phyloP scores from a whole-genome alignment of 1,140 invertebrate species.

The Zaprionus vittiger region DNA sequence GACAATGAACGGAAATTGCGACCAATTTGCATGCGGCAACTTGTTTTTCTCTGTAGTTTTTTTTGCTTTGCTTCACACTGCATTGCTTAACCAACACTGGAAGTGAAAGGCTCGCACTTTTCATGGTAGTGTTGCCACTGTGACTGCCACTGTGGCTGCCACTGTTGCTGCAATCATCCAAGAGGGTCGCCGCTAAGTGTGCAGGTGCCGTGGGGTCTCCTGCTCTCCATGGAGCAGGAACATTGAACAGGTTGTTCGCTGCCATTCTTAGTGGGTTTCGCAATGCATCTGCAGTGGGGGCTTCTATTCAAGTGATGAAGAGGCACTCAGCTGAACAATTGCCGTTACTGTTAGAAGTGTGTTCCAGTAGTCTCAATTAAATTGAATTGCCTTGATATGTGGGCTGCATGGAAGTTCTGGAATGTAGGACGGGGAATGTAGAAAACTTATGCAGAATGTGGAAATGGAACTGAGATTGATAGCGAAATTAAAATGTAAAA shows the following conservation, averaged over 20 bases:
- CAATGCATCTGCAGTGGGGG: not conserved
- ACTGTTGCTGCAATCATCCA: constrained; percentile 7
- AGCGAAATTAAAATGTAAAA: no score
- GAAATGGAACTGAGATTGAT: no score
- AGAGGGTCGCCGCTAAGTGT: no score
- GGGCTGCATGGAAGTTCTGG: no score
- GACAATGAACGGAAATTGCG: constrained; percentile 75
- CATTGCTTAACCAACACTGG: constrained; percentile 32
- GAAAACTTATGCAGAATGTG: no score
- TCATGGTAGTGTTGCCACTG: not conserved
- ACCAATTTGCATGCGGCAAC: constrained; percentile 74
- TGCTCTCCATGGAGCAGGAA: not conserved
- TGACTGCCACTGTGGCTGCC: not conserved
- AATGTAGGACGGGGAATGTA: no score
- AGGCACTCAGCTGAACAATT: constrained; percentile 15
- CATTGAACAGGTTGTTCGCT: not conserved
- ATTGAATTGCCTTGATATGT: not conserved
- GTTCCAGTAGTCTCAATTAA: not conserved
- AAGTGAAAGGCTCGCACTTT: constrained; percentile 48
- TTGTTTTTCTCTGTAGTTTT: constrained; percentile 33
- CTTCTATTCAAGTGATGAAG: constrained; percentile 15
- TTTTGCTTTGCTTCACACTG: constrained; percentile 20
- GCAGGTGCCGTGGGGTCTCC: not conserved
- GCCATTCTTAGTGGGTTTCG: constrained; percentile 16
- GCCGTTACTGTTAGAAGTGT: constrained; percentile 13